phyloP scores from a whole-genome alignment of 2,888 invertebrate genomes.

The Monopis laevigella region DNA sequence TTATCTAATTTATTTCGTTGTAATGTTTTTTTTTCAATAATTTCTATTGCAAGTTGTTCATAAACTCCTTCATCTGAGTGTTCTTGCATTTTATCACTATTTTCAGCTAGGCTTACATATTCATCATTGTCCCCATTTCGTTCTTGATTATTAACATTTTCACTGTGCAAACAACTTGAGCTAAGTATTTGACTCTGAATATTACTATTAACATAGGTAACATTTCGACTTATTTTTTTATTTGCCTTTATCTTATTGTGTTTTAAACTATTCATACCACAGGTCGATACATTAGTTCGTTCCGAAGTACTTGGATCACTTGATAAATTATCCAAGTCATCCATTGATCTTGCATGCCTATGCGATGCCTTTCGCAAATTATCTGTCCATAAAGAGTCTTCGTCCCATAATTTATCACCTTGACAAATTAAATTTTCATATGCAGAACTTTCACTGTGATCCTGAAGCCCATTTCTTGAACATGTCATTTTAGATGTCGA shows the following conservation, averaged over 20 bases:
- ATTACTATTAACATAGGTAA: conserved; percentile 82
- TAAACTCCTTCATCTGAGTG: conserved; percentile 65
- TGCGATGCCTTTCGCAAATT: conserved; percentile 81
- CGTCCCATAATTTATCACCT: conserved; percentile 83
- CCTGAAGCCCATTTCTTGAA: too few relatives aligned
- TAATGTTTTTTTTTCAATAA: conserved; percentile 26
- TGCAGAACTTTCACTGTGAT: conserved; percentile 48
- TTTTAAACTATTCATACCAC: conserved; percentile 52
- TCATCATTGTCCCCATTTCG: conserved; percentile 58
- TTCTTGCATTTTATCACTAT: conserved; percentile 28
- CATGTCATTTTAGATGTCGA: not conserved
- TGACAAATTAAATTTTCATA: conserved; percentile 60
- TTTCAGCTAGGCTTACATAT: conserved; percentile 58
- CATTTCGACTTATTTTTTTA: conserved; percentile 72
- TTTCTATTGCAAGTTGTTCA: conserved; percentile 61
- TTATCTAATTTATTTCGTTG: conserved; percentile 19
- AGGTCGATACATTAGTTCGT: conserved; percentile 35
- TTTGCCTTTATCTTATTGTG: conserved; percentile 40
- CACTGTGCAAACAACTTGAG: conserved; percentile 17
- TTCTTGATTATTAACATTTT: conserved; percentile 26
- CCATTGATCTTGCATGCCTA: conserved; percentile 83
- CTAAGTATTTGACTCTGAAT: conserved; percentile 55
- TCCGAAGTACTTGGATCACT: conserved; percentile 27
- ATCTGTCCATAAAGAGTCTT: conserved; percentile 84
- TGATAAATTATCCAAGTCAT: conserved; percentile 73